Conservation (phyloP, 2,888 invertebrate genomes). For the Clistopyga incitator region DNA sequence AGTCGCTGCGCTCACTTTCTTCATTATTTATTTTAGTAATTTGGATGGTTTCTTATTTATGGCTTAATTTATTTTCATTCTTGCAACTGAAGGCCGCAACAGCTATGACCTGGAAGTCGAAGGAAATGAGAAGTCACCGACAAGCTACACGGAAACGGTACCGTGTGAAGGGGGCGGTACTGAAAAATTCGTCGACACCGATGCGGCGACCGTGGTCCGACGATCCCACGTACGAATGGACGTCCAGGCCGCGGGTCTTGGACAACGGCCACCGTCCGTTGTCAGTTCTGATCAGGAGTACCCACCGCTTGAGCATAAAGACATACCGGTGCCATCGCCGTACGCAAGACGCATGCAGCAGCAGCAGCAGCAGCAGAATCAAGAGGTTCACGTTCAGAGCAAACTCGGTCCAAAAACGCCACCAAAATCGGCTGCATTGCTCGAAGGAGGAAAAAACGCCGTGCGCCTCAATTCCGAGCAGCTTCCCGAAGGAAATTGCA, state of each 20-base stretch:
- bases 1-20: too few species aligned
- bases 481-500: slow-evolving; percentile 61
- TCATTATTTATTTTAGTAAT: background rate
- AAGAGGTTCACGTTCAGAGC: slow-evolving; percentile 52
- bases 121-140: slow-evolving; percentile 76
- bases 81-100: slow-evolving; percentile 77
- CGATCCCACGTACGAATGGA: slow-evolving; percentile 86
- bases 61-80: too few species aligned
- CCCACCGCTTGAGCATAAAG: slow-evolving; percentile 79
- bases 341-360: slow-evolving; percentile 75
- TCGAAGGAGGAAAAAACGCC: slow-evolving; percentile 56
- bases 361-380: slow-evolving; percentile 66
- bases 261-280: slow-evolving; percentile 88
- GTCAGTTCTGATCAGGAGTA: slow-evolving; percentile 85
- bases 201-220: slow-evolving; percentile 81
- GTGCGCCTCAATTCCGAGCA: slow-evolving; percentile 52
- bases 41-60: slow-evolving; percentile 18
- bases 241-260: slow-evolving; percentile 88
- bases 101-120: slow-evolving; percentile 81
- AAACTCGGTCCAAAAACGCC: slow-evolving; percentile 64
- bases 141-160: slow-evolving; percentile 75
- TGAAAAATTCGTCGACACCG: slow-evolving; percentile 80
- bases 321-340: slow-evolving; percentile 78
- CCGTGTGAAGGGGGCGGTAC: slow-evolving; percentile 73
- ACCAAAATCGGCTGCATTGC: slow-evolving; percentile 54